These are phyloP conservation scores for Drosophila picticornis DNA, from an alignment of 2,888 invertebrate species.

Conservation along the genomic window DNA sequence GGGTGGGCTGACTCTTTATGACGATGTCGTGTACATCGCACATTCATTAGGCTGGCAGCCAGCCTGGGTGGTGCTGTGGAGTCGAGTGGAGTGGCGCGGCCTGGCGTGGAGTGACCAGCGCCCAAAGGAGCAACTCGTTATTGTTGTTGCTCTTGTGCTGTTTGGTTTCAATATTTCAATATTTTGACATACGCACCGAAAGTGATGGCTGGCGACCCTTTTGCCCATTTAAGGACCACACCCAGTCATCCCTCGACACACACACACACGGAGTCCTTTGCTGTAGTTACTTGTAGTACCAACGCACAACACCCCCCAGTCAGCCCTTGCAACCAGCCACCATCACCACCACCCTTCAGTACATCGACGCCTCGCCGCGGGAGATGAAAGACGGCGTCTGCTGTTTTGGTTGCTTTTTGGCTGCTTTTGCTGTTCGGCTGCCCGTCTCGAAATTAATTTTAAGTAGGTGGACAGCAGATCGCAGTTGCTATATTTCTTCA, in stretches of 20 bases:
- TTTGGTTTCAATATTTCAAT: conserved; percentile 76
- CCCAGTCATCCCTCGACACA: conserved; percentile 48
- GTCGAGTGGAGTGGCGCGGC: too few relatives aligned
- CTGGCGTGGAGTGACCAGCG: conserved; percentile 16
- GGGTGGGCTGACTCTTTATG: conserved; percentile 54
- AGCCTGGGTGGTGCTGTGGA: conserved; percentile 5
- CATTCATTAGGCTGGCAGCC: conserved; percentile 70
- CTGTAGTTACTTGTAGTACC: conserved; percentile 21
- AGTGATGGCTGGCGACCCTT: conserved; percentile 59
- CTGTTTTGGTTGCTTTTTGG: conserved; percentile 37
- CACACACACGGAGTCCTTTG: conserved; percentile 37
- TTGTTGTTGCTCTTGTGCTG: conserved; percentile 58
- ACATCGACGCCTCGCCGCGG: conserved; percentile 63
- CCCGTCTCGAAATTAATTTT: conserved; percentile 72
- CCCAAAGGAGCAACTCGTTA: conserved; percentile 24
- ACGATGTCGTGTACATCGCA: conserved; percentile 74
- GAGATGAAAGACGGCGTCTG: conserved; percentile 55
- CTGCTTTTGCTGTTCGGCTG: conserved; percentile 19
- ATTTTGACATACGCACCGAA: conserved; percentile 78
- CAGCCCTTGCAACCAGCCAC: neutral
- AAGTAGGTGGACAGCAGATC: conserved; percentile 80
- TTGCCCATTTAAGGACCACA: conserved; percentile 39
- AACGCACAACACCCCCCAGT: neutral
- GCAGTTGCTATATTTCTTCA: conserved; percentile 78
- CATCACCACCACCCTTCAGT: conserved; percentile 36